A percentile compares a stretch with the other conserved stretches of the same genome.
Evolutionary conservation across 2,113 vertebrate species (phyloP).

Genomic region (Blennius ocellaris): DNA sequence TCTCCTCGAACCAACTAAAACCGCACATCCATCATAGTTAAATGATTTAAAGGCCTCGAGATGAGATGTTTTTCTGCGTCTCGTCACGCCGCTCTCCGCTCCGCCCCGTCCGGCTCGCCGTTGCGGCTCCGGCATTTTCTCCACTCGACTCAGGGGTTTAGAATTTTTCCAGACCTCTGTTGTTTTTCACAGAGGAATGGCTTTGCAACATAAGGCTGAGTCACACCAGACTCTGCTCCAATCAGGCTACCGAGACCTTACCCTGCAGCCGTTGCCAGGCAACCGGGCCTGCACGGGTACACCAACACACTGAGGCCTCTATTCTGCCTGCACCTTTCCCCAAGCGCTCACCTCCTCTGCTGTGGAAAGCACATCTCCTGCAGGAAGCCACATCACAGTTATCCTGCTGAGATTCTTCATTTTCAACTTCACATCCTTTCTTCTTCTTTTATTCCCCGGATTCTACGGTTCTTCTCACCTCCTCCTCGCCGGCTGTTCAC

Average conservation of each 20-base stretch:
- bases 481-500: too few species aligned
- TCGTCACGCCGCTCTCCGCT: too few species aligned
- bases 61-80: too few species aligned
- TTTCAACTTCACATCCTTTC: neutral
- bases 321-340: constrained; percentile 34
- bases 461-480: too few species aligned
- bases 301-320: constrained; percentile 56
- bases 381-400: too few species aligned
- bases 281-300: constrained; percentile 54
- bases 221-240: constrained; percentile 62
- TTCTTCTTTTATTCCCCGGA: neutral
- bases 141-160: neutral
- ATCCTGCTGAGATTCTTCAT: neutral
- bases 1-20: too few species aligned
- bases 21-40: too few species aligned
- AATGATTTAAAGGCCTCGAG: too few species aligned
- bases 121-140: too few species aligned
- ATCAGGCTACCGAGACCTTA: constrained; percentile 42
- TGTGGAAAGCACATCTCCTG: constrained; percentile 8
- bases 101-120: neutral
- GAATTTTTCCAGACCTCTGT: constrained; percentile 57
- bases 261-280: constrained; percentile 70
- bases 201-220: constrained; percentile 63
- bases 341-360: constrained; percentile 28
- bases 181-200: constrained; percentile 61